These are phyloP conservation scores for Oryzias curvinotus DNA, from an alignment of 2,113 vertebrate species.

Conservation along the genomic window DNA sequence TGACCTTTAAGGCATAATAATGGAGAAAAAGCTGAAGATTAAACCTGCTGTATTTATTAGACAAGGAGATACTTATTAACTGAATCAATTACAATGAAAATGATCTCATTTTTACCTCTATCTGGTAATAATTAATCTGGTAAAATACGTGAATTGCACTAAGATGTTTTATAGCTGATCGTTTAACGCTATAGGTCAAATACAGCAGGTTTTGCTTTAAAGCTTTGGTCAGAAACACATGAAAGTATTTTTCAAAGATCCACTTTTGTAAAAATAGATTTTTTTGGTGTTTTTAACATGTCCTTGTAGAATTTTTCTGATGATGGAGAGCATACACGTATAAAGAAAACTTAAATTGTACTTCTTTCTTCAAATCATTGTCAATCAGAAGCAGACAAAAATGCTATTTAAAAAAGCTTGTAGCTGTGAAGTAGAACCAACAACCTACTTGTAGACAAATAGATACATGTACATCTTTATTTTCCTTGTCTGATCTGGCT, in stretches of 20 bases:
- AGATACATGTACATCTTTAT: too few relatives aligned
- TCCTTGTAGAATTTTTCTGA: too few relatives aligned
- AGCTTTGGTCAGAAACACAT: conserved; percentile 25
- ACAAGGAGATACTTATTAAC: conserved; percentile 32
- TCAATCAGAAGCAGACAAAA: too few relatives aligned
- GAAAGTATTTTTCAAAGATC: conserved; percentile 15
- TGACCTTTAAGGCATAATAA: conserved; percentile 49
- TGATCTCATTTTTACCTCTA: conserved; percentile 33
- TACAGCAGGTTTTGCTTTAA: conserved; percentile 10
- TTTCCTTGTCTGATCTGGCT: too few relatives aligned
- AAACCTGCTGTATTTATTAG: conserved; percentile 41
- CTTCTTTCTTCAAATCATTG: too few relatives aligned
- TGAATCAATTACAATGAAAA: conserved; percentile 42
- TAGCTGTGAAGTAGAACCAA: too few relatives aligned
- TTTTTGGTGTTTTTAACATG: too few relatives aligned
- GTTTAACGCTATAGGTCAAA: conserved; percentile 30
- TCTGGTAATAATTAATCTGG: conserved; percentile 28
- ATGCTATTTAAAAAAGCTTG: too few relatives aligned
- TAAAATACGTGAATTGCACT: conserved; percentile 36
- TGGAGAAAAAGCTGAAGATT: conserved; percentile 42
- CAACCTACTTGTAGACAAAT: too few relatives aligned
- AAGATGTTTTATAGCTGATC: conserved; percentile 30
- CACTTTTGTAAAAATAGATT: too few relatives aligned
- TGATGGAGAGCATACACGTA: too few relatives aligned
- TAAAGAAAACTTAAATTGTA: too few relatives aligned